A percentile compares a stretch with the other conserved stretches of the same genome.
Conservation (phyloP, 2,888 invertebrate genomes). For the Eupithecia abbreviata region DNA sequence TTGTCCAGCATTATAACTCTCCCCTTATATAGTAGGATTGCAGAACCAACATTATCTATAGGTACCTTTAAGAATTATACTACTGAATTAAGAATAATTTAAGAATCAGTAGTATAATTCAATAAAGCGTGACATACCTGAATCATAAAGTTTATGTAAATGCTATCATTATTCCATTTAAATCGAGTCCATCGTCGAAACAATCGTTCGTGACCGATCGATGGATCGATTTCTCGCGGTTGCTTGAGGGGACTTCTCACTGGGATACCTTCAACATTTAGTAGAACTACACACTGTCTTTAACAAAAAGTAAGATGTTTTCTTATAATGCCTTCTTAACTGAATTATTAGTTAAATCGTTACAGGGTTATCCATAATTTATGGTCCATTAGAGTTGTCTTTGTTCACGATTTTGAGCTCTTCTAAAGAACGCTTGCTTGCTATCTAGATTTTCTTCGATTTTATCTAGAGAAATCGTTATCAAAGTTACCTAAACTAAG, state of each 20-base stretch:
- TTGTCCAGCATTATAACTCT: no score
- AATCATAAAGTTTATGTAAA: conserved; percentile 12
- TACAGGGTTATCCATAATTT: no score
- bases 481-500: no score
- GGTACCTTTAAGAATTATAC: no score
- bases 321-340: not conserved
- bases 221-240: conserved; percentile 11
- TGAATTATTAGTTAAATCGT: not conserved
- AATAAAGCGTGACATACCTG: conserved; percentile 4
- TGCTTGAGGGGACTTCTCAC: not conserved
- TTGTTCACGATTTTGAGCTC: no score
- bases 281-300: no score
- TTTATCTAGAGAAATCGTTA: no score
- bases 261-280: not conserved
- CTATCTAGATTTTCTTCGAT: no score
- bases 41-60: not conserved
- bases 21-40: no score
- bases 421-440: no score
- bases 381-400: no score
- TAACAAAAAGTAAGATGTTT: not conserved
- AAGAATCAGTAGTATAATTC: not conserved
- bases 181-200: conserved; percentile 7
- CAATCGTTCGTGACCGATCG: conserved; percentile 20
- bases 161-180: conserved; percentile 17
- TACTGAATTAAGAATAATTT: no score